These are phyloP conservation scores for Lasioglossum vierecki DNA, from an alignment of 2,888 invertebrate species.

Conservation along the genomic window DNA sequence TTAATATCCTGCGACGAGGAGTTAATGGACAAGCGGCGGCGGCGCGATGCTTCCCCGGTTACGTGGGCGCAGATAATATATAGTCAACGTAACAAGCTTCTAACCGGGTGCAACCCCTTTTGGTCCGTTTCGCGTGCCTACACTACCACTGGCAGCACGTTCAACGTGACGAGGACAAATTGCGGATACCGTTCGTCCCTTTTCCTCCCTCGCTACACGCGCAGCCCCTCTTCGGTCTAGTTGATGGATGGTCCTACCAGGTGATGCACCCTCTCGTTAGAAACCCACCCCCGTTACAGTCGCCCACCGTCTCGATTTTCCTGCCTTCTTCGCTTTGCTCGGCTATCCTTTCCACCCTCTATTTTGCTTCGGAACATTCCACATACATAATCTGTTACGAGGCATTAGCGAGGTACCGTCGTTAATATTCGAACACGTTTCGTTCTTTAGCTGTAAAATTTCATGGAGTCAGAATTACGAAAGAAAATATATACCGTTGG, in stretches of 20 bases:
- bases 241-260: conserved; percentile 80
- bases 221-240: conserved; percentile 63
- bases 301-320: background rate
- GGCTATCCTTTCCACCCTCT: background rate
- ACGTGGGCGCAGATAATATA: conserved; percentile 66
- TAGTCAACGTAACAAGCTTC: conserved; percentile 71
- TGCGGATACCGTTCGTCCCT: conserved; percentile 63
- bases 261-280: conserved; percentile 75
- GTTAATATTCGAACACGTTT: too few relatives aligned
- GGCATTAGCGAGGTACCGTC: too few relatives aligned
- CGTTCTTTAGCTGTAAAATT: too few relatives aligned
- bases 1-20: conserved; percentile 77
- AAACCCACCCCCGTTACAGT: conserved; percentile 57
- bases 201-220: conserved; percentile 64
- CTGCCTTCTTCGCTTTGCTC: background rate
- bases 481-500: too few relatives aligned
- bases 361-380: background rate
- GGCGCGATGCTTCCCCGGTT: conserved; percentile 43
- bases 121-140: conserved; percentile 59
- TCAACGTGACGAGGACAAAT: conserved; percentile 80
- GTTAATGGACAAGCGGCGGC: conserved; percentile 73
- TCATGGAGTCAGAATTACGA: too few relatives aligned
- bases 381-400: background rate
- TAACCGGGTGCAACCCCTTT: conserved; percentile 70
- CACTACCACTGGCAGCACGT: conserved; percentile 29